Conservation (phyloP, 2,888 invertebrate species). For the Catocala fraxini region DNA sequence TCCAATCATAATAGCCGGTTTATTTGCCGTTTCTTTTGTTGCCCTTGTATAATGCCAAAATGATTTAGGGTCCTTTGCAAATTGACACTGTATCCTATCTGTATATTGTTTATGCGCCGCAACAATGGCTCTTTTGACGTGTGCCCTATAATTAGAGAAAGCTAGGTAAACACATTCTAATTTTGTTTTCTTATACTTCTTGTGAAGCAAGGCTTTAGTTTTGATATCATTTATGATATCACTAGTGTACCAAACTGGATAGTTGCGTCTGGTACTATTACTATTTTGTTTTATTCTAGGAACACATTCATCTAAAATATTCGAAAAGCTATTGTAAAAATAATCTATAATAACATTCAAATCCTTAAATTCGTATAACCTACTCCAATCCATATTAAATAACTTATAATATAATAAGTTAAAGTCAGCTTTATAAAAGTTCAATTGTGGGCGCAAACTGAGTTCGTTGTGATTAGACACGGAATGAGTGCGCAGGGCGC, state of each 20-base stretch:
- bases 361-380: not conserved
- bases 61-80: not conserved
- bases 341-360: not conserved
- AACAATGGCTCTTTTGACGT: not conserved
- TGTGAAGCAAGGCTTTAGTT: not conserved
- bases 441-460: constrained; percentile 3
- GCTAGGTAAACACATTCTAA: not conserved
- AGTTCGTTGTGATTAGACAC: no score
- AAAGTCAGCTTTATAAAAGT: constrained; percentile 13
- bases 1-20: not conserved
- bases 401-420: not conserved
- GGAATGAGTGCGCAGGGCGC: not conserved
- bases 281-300: not conserved
- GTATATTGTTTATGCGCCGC: not conserved
- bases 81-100: not conserved
- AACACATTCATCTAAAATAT: not conserved
- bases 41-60: not conserved
- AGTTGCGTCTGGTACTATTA: not conserved
- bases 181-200: not conserved
- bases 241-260: not conserved
- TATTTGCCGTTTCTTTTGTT: not conserved
- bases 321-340: not conserved
- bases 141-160: not conserved
- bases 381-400: not conserved
- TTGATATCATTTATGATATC: not conserved